Evolutionary conservation across 2,888 invertebrate species (phyloP), one percentile per base, ranked within the genome.

Genomic region (Venustoraphidia nigricollis): DNA sequence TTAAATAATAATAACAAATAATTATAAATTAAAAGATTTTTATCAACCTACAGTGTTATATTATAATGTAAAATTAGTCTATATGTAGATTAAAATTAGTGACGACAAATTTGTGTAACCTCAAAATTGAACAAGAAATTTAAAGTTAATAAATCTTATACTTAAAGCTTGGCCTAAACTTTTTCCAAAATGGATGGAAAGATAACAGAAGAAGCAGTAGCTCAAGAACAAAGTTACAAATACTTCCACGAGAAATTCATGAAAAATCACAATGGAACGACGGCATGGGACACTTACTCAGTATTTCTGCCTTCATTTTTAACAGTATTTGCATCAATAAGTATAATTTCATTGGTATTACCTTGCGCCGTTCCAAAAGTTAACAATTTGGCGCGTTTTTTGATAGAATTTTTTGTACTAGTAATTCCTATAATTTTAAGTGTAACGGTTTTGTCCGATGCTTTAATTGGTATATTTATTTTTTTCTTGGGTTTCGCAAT

Each of bases 331-430:
- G 43, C 43, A 27, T 47, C 41, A 10, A 42, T 37, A 11, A 42
- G 39, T 17, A 10, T 42, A n/a, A 34, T 47, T 37, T 42, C 34
- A 17, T 14, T 36, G 6, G 38, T 47, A n/a, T 9, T 36, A 35
- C 40, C 40, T n/a, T 42, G 42, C 17, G 9, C 37, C 8, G 11
- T 37, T n/a, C 10, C 43, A 36, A 42, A 35, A 37, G 8, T 37
- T 61, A 14, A 50, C 35, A 43, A 45, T 45, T 36, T 56, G 45
- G 44, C 50, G 48, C 54, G 59, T 51, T 75, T 71, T 57, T 38
- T 56, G 1, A 57, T 71, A 11, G 81, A 82, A 65, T 79, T 77
- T 56, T 13, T 70, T 1, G 52, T 72, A 6, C 70, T 81, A 50
- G 65, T 76, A 2, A 41, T 77, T 10, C 75, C 81, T 9, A 59